Evolutionary conservation across 2,797 vertebrate genomes (phyloP), one percentile per base, ranked within the genome.

Genomic region (Lacerta agilis): DNA sequence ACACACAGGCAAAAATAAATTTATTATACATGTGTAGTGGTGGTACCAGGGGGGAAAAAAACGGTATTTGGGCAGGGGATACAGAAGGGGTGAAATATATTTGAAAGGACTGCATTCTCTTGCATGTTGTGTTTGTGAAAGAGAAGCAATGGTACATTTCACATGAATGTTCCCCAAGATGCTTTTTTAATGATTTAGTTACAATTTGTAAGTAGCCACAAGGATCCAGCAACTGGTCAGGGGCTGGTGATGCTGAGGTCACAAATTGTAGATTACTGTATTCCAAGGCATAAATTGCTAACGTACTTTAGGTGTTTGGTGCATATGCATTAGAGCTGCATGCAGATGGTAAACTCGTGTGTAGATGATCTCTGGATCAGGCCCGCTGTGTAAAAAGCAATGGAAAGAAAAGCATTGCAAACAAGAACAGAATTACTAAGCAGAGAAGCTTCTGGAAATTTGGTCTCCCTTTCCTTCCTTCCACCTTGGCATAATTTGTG

Each of bases 401-500:
- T 18, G 20, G 15, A 79, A 73, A 38, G 69, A 72, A 72, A 71
- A n/a, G n/a, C 43, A 45, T n/a, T 27, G 49, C 6, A 79, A 18
- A 49, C 29, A 69, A 82, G 38, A 67, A 67, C 33, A 2, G 27
- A 82, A 82, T 71, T 38, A 20, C 29, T 49, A 83, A 29, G n/a
- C 27, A 66, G 41, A 55, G 8, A n/a, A 76, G 23, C 3, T 5
- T 18, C 55, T 79, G 69, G 18, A 23, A 58, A 86, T 45, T n/a
- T 7, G 15, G 36, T n/a, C 17, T 73, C 17, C 55, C 25, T 49
- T 73, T 9, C 27, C 8, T 25, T 27, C 20, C 10, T 33, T 78
- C 80, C 0, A 5, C 83, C 49, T 8, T 5, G 61, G 64, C 80
- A 81, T 73, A 82, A 84, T 49, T 83, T 87, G 87, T 73, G 78